These are phyloP conservation scores for Balaeniceps rex DNA, from an alignment of 2,113 vertebrate species.

Conservation along the genomic window DNA sequence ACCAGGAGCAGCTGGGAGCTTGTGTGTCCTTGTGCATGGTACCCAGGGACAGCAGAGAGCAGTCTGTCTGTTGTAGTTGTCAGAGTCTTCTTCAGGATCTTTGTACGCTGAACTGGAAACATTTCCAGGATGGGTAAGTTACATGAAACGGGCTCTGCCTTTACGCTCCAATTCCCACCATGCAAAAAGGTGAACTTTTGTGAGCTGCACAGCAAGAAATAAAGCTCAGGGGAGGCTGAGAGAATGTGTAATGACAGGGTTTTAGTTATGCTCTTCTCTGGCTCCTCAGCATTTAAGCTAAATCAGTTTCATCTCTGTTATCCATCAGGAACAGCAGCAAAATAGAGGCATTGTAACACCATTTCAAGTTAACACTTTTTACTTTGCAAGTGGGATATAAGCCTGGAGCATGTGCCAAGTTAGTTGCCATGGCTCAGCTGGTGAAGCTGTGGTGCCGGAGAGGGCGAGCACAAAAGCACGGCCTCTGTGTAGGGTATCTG, in stretches of 20 bases:
- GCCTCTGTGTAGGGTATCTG: too few relatives aligned
- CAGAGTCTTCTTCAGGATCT: background rate
- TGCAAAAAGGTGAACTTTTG: background rate
- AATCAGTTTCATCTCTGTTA: background rate
- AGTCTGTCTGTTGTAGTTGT: background rate
- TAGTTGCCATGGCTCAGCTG: background rate
- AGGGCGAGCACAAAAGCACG: background rate
- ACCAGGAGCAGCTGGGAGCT: background rate
- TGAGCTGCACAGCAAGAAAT: background rate
- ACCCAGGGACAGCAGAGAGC: background rate
- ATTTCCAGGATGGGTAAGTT: background rate
- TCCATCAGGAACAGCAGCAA: background rate
- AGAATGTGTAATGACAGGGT: background rate
- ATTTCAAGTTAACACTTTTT: background rate
- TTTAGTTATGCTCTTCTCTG: background rate
- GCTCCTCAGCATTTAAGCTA: background rate
- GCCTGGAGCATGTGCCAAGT: background rate
- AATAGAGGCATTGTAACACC: background rate
- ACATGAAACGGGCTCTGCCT: background rate
- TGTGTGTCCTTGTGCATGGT: background rate
- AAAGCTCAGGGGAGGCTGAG: background rate
- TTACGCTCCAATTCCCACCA: background rate
- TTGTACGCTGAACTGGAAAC: background rate
- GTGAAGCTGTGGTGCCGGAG: background rate
- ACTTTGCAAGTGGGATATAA: background rate